Evolutionary conservation across 2,888 invertebrate genomes (phyloP).

Genomic region (Drosophila setosimentum): DNA sequence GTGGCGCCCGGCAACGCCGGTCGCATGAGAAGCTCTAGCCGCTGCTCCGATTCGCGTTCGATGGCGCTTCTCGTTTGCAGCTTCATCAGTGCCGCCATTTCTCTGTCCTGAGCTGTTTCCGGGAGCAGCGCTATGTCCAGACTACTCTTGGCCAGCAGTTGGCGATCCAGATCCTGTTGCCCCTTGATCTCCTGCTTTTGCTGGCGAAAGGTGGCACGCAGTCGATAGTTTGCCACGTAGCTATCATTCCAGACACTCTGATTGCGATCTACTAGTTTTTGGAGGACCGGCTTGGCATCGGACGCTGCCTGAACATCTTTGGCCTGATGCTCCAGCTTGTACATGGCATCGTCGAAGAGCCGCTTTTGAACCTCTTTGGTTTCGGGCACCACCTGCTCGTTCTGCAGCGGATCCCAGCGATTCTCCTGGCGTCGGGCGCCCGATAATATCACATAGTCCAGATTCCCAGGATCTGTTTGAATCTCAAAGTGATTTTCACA

Average conservation of each 20-base stretch:
- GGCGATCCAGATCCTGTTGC: slow-evolving; percentile 89
- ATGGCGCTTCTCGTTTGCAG: slow-evolving; percentile 88
- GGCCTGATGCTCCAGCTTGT: slow-evolving; percentile 96
- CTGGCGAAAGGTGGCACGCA: slow-evolving; percentile 92
- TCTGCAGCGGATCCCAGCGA: slow-evolving; percentile 98
- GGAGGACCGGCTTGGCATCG: slow-evolving; percentile 90
- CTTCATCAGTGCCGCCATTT: slow-evolving; percentile 91
- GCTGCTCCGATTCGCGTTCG: slow-evolving; percentile 86
- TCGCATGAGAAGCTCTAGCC: slow-evolving; percentile 86
- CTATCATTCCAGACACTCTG: slow-evolving; percentile 95
- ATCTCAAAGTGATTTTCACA: slow-evolving; percentile 98
- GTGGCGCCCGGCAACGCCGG: slow-evolving; percentile 87
- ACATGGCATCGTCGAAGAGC: slow-evolving; percentile 98
- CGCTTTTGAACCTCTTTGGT: slow-evolving; percentile 96
- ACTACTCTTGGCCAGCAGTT: slow-evolving; percentile 90
- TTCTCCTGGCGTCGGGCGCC: slow-evolving; percentile 99
- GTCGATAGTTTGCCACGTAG: slow-evolving; percentile 94
- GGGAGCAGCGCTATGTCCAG: slow-evolving; percentile 91
- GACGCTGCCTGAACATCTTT: slow-evolving; percentile 91
- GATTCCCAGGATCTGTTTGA: slow-evolving; percentile 98
- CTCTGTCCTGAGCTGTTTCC: slow-evolving; percentile 92
- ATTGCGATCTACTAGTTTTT: slow-evolving; percentile 91
- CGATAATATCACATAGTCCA: slow-evolving; percentile 97
- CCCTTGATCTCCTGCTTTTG: slow-evolving; percentile 91
- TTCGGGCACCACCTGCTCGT: slow-evolving; percentile 96